A percentile compares a stretch with the other conserved stretches of the same genome.
These are phyloP conservation scores for Arrhamphus sclerolepis DNA, from an alignment of 2,797 vertebrate species.

Conservation along the genomic window DNA sequence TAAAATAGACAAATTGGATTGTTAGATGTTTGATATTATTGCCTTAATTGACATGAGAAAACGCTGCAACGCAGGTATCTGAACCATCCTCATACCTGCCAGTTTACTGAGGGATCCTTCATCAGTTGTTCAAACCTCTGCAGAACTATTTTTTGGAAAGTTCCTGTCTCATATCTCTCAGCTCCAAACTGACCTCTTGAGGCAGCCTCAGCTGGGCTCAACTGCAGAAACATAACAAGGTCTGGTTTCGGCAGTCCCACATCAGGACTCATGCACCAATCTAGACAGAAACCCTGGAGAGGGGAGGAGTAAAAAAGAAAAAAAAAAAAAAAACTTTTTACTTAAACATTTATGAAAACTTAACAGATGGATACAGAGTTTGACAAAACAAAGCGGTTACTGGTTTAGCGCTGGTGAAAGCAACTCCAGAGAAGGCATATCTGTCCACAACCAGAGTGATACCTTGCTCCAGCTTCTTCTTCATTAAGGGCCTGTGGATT, in stretches of 20 bases:
- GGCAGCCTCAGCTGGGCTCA: conserved; percentile 78
- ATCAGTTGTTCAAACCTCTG: conserved; percentile 84
- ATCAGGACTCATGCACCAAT: conserved; percentile 93
- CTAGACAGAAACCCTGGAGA: conserved; percentile 86
- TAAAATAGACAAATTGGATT: conserved; percentile 33
- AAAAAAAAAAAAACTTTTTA: neutral
- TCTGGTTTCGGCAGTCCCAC: conserved; percentile 94
- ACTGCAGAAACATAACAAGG: conserved; percentile 89
- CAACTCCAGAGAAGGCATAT: conserved; percentile 95
- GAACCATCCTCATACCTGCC: conserved; percentile 84
- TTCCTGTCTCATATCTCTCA: conserved; percentile 87
- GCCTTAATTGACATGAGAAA: neutral
- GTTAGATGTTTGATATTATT: neutral
- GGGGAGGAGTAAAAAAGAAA: conserved; percentile 15
- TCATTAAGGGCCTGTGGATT: conserved; percentile 86
- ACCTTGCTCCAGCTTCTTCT: conserved; percentile 87
- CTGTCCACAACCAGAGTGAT: conserved; percentile 90
- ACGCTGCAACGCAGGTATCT: neutral
- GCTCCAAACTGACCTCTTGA: conserved; percentile 85
- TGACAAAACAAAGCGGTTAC: conserved; percentile 74
- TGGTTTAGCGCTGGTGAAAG: conserved; percentile 93
- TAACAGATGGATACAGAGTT: neutral
- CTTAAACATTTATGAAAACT: neutral
- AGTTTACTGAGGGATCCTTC: conserved; percentile 86
- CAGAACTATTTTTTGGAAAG: conserved; percentile 86